Evolutionary conservation across 2,113 vertebrate genomes (phyloP).

Genomic region (Pterocles burchelli): DNA sequence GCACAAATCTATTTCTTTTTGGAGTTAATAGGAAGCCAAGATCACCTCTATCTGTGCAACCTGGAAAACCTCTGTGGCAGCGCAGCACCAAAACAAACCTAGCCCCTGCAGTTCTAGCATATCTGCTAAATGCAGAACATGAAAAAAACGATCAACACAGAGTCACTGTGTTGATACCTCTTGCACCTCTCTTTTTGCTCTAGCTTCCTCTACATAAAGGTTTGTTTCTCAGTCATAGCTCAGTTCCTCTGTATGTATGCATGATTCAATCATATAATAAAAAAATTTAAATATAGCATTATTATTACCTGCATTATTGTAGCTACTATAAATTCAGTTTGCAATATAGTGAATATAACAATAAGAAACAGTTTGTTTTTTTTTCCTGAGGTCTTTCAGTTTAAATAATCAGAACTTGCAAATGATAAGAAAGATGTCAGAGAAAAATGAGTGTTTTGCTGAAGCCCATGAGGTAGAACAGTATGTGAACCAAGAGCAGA

Average conservation of each 20-base stretch:
- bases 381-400: neutral
- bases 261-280: neutral
- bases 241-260: neutral
- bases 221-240: neutral
- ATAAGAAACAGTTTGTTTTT: neutral
- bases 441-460: neutral
- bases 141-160: neutral
- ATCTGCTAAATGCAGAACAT: neutral
- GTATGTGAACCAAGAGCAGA: neutral
- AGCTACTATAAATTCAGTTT: neutral
- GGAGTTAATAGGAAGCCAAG: neutral
- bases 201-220: neutral
- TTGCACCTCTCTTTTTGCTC: neutral
- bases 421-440: neutral
- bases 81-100: neutral
- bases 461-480: neutral
- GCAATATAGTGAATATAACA: neutral
- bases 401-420: neutral
- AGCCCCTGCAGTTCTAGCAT: neutral
- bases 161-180: neutral
- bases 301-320: neutral
- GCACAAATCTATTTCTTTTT: neutral
- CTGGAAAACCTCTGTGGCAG: neutral
- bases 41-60: neutral
- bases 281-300: neutral